These are phyloP conservation scores for Cataglyphis livida DNA, from an alignment of 2,888 invertebrate genomes.

Conservation along the genomic window DNA sequence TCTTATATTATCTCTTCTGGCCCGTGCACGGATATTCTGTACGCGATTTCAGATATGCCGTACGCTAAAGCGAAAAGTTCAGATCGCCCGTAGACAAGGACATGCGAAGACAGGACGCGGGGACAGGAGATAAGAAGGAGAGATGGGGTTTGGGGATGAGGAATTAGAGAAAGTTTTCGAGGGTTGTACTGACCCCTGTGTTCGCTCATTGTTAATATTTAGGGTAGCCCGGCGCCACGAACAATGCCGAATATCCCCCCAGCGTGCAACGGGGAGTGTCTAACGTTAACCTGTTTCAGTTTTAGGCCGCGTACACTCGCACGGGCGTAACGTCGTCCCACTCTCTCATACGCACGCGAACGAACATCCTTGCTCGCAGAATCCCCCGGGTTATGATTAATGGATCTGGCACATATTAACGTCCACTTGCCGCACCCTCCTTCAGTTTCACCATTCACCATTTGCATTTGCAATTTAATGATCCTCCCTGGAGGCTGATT, in stretches of 20 bases:
- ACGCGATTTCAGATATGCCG: not conserved
- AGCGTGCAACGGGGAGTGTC: constrained; percentile 72
- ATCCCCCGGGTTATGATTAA: constrained; percentile 84
- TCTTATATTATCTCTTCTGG: not conserved
- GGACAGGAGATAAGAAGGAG: constrained; percentile 52
- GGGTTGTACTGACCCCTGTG: constrained; percentile 81
- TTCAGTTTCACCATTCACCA: constrained; percentile 69
- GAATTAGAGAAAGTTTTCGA: constrained; percentile 66
- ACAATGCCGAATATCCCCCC: constrained; percentile 77
- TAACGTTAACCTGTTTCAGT: constrained; percentile 80
- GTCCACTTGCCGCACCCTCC: constrained; percentile 79
- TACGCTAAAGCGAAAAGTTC: constrained; percentile 14
- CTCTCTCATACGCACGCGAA: constrained; percentile 48
- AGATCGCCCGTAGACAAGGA: not conserved
- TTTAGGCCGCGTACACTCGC: constrained; percentile 64
- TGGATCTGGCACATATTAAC: constrained; percentile 85
- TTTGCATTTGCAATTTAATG: constrained; percentile 85
- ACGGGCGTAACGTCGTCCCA: constrained; percentile 2
- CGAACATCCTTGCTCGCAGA: constrained; percentile 40
- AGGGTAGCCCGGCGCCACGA: constrained; percentile 81
- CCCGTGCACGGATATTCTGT: constrained; percentile 58
- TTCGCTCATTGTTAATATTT: constrained; percentile 83
- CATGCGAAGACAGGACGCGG: constrained; percentile 28
- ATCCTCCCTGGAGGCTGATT: constrained; percentile 82
- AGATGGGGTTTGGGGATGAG: constrained; percentile 56